Evolutionary conservation across 2,113 vertebrate species (phyloP), one percentile per base, ranked within the genome.

Genomic region (Poeciliopsis occidentalis): DNA sequence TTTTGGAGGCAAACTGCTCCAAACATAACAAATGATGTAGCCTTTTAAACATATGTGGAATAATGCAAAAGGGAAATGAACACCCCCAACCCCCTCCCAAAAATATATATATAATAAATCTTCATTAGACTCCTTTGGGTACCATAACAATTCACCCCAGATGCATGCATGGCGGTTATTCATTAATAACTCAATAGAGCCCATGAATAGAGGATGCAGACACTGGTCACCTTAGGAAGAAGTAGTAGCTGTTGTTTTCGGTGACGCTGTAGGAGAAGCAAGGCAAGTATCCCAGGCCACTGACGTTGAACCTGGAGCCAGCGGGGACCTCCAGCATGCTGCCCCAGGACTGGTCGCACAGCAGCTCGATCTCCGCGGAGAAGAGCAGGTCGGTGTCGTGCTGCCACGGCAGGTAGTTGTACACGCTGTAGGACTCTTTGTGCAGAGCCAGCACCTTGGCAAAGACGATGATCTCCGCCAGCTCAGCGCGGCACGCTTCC

Each of bases 311-410:
- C 85, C 94, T 87, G 84, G 95, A 95, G 8, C 95, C 95, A 4
- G 95, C 92, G 4, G 95, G 95, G 29, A 96, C 94, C 91, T 95
- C 95, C 88, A 96, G 86, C 95, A 95, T 96, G 91, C 94, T 95
- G 66, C 95, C 95, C 95, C 95, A 96, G 32, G 95, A 94, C 89
- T 96, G 95, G 85, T 96, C 95, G 76, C 95, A 96, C 78, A 92
- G 86, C 79, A 96, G 89, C 92, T 96, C 95, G 63, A 96, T 95
- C 91, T 96, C 95, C 0, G 95, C 95, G 3, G 94, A 93, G 84
- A 92, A 96, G 69, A 96, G 93, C 26, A 95, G 91, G 71, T 94
- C 94, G 1, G 91, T 88, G 88, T 94, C 91, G 78, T 94, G 85
- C 79, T 95, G 93, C 94, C 94, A 95, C 15, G 94, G 95, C 81